These are phyloP conservation scores for Zaprionus taronus DNA, from an alignment of 1,140 invertebrate genomes.

Conservation along the genomic window DNA sequence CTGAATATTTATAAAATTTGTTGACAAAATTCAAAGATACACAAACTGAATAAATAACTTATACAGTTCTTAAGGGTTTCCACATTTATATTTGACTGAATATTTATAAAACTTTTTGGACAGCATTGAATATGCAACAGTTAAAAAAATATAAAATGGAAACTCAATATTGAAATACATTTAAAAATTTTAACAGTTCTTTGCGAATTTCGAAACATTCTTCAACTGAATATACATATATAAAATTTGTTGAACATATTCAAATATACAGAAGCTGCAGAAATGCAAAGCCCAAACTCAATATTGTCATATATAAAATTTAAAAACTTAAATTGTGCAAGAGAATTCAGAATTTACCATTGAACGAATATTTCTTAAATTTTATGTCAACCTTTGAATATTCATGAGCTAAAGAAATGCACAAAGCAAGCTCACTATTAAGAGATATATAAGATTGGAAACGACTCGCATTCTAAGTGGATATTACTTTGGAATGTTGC, in stretches of 20 bases:
- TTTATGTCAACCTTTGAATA: background rate
- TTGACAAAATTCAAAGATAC: no score
- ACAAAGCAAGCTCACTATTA: background rate
- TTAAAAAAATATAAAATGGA: background rate
- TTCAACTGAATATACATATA: no score
- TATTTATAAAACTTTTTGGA: background rate
- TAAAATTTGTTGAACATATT: no score
- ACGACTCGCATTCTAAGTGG: background rate
- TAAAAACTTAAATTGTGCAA: no score
- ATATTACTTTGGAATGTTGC: conserved; percentile 14
- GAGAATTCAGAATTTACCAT: background rate
- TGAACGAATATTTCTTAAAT: background rate
- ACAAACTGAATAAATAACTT: background rate
- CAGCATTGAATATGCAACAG: background rate
- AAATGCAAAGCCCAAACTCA: no score
- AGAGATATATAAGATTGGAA: background rate
- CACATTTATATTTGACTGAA: background rate
- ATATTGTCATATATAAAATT: no score
- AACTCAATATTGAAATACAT: background rate
- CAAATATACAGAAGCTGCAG: no score
- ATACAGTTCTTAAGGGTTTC: background rate
- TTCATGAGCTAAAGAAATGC: background rate
- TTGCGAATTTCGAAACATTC: no score
- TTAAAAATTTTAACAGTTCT: background rate
- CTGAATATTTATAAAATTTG: no score